Conservation (phyloP, 1,140 invertebrate genomes). For the Drosophila ambigua region DNA sequence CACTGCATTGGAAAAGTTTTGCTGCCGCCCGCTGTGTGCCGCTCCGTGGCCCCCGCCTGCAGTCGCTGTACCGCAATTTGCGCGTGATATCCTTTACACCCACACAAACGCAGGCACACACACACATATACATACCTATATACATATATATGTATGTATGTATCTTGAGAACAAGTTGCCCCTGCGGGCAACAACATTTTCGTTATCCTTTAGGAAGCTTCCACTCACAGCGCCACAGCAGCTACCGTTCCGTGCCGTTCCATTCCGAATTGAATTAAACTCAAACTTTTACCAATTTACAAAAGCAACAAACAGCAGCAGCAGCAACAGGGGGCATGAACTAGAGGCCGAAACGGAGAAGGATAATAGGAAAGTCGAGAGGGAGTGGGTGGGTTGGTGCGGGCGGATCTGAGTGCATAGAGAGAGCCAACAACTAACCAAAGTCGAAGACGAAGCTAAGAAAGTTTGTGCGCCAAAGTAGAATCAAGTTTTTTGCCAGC, state of each 20-base stretch:
- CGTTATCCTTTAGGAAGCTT: constrained; percentile 79
- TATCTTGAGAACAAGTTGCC: too few relatives aligned
- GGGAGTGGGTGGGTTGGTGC: neutral
- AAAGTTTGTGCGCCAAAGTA: constrained; percentile 72
- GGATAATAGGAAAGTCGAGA: constrained; percentile 2
- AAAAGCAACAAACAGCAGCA: constrained; percentile 68
- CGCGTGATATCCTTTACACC: constrained; percentile 77
- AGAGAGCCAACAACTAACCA: constrained; percentile 33
- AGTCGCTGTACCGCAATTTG: constrained; percentile 75
- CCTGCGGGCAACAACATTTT: constrained; percentile 33
- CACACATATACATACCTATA: neutral
- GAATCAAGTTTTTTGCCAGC: constrained; percentile 73
- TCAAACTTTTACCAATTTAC: constrained; percentile 83
- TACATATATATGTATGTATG: too few relatives aligned
- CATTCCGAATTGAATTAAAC: constrained; percentile 84
- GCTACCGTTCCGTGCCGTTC: constrained; percentile 13
- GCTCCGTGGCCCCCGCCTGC: constrained; percentile 50
- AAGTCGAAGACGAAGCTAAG: constrained; percentile 65
- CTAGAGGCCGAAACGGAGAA: neutral
- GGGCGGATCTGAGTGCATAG: neutral
- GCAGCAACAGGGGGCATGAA: constrained; percentile 5
- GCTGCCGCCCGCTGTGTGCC: constrained; percentile 15
- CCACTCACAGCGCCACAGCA: constrained; percentile 65
- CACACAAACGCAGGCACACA: neutral
- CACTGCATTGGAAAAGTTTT: constrained; percentile 26